Percentiles rank a stretch among this genome's conserved stretches.
Conservation (phyloP, 2,113 vertebrate species). For the Clinocottus analis region DNA sequence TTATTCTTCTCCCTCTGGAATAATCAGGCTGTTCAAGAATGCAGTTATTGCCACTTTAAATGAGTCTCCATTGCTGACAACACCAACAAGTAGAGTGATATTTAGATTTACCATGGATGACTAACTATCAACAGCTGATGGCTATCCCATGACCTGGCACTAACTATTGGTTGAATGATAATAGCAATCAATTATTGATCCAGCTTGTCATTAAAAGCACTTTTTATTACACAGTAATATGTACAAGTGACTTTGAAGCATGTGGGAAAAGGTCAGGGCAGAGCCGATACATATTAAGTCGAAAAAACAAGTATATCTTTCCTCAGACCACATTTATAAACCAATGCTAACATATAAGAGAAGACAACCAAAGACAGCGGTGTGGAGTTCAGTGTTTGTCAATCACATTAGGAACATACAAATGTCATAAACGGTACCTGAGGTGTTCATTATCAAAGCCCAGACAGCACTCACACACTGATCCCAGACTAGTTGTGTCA, state of each 20-base stretch:
- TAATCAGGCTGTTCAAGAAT: no score
- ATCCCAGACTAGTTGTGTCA: conserved; percentile 8
- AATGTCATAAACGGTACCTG: conserved; percentile 61
- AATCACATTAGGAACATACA: conserved; percentile 22
- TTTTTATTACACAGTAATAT: conserved; percentile 67
- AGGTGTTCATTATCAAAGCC: conserved; percentile 40
- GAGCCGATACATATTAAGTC: conserved; percentile 16
- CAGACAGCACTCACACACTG: background rate
- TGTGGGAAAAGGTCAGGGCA: conserved; percentile 10
- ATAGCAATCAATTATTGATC: background rate
- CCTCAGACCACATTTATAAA: conserved; percentile 17
- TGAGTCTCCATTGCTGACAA: background rate
- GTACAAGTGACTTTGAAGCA: conserved; percentile 40
- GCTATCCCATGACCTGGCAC: background rate
- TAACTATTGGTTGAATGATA: background rate
- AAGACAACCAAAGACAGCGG: background rate
- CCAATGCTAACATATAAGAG: background rate
- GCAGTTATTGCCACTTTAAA: background rate
- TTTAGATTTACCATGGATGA: no score
- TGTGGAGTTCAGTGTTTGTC: conserved; percentile 4
- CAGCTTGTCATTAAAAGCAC: conserved; percentile 44
- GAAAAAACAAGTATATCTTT: background rate
- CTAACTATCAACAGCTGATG: background rate
- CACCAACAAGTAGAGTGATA: background rate
- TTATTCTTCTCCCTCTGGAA: background rate